Base-by-base conservation (phyloP, 2,797 vertebrate species). In the Chanos chanos region DNA sequence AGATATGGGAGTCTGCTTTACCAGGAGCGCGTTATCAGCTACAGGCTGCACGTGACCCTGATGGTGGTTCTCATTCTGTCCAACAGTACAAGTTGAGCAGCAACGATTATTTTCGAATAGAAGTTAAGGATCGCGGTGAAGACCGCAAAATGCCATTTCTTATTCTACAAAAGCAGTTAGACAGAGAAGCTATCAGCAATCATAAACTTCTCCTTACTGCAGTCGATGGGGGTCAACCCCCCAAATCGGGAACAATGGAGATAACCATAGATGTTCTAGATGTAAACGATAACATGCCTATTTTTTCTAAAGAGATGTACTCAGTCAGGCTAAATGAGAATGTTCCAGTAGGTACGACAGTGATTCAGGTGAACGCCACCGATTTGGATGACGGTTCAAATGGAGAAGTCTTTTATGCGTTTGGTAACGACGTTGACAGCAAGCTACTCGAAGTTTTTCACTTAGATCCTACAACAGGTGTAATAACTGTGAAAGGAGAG, bases 231-330 rank as follows among this genome's bases (percentile, higher is more conserved):
- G 77, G 77, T 15, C 72, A 60, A 59, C 72, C 72, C 1, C 16
- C 61, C 9, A 73, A 52, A 28, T 73, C 74, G 4, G 77, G 74
- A 1, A 62, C 49, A 8, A 53, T 68, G 41, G 62, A 58, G 12
- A 81, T 81, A 5, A 47, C 24, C 13, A 27, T 81, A 2, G 68
- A 69, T 4, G 70, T 81, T 2, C 39, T 74, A 10, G 87, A 89
- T 37, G 45, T 80, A 24, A 89, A 89, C 66, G 86, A 89, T 58
- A 88, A 87, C 18, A 63, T 71, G 1, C 86, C 86, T 1, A 16
- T 73, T 25, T 89, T 89, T 28, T 57, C 63, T 18, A 71, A 77
- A 7, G 64, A 76, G 3, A 58, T 75, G 22, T 87, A 86, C 18
- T 72, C 78, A 36, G 63, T 77, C 3, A 52, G 28, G 1, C 9